Evolutionary conservation across 35 echinoderm and acorn worm genomes (phyloP).

Genomic region (Anneissia japonica): DNA sequence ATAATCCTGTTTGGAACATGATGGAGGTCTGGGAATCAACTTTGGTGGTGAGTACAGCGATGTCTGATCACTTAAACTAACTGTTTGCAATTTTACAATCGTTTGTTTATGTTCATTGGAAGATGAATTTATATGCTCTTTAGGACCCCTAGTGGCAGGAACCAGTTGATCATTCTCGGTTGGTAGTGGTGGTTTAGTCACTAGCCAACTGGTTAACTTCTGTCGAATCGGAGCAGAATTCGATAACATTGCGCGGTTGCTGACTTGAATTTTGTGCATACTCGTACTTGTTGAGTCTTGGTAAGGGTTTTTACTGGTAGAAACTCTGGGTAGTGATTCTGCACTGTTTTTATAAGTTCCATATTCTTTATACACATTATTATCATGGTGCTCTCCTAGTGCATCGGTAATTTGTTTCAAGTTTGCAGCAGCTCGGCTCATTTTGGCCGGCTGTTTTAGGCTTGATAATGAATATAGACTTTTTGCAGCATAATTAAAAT

Average conservation of each 20-base stretch:
- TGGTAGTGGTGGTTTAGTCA: background rate
- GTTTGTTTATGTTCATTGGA: background rate
- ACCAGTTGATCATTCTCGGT: background rate
- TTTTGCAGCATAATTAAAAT: background rate
- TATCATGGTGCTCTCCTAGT: slow-evolving; percentile 60
- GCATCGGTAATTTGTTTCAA: slow-evolving; percentile 82
- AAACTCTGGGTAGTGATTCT: background rate
- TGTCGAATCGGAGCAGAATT: background rate
- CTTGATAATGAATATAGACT: background rate
- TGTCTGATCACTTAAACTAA: background rate
- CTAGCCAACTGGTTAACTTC: background rate
- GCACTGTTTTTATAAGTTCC: slow-evolving; percentile 1
- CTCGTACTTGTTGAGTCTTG: background rate
- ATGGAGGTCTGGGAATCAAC: background rate
- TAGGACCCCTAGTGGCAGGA: background rate
- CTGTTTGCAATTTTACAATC: background rate
- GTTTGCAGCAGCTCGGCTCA: slow-evolving; percentile 80
- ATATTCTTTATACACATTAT: slow-evolving; percentile 44
- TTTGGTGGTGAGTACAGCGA: background rate
- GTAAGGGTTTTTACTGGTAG: background rate
- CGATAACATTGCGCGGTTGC: background rate
- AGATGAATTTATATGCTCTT: no score
- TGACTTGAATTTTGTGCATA: background rate
- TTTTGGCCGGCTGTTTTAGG: slow-evolving; percentile 22
- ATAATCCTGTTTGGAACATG: background rate